Evolutionary conservation across 2,113 vertebrate species (phyloP), one percentile per base, ranked within the genome.

Genomic region (Caretta caretta): DNA sequence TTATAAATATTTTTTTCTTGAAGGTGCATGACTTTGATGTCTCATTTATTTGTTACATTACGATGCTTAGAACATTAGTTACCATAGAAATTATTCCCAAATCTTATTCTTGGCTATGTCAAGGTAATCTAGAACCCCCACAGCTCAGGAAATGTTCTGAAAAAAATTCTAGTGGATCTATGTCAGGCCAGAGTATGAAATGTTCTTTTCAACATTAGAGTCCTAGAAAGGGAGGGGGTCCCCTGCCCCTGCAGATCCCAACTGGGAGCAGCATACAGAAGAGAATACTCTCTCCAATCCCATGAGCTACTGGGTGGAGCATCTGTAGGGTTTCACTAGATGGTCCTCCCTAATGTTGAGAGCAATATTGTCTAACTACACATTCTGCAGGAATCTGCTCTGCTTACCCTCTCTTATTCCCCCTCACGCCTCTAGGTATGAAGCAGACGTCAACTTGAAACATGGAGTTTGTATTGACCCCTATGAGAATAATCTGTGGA

Each of bases 1-100:
- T 99, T 98, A 99, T 99, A 98, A 99, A 99, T 98, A 99, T 99
- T 97, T 99, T 98, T 98, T 98, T 97, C 97, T 98, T 97, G 98
- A 98, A 98, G 91, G 88, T 95, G 94, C 1, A 54, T 14, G 93
- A 97, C 83, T 22, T 54, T 22, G 53, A 54, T 69, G 19, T 62
- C 85, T 46, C 96, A 93, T 90, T 98, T 88, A 51, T 97, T 96
- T 97, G 48, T 97, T 96, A 78, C 2, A 7, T 50, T 79, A 65
- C 83, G 8, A 1, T 54, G 86, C 54, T 83, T 75, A 93, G 84
- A 57, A 53, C 65, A 65, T 57, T 1, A 90, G 83, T 17, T 31
- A 3, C n/a, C 49, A 46, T 19, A 75, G 62, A 38, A 92, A 54
- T 29, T 27, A 69, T 10, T 94, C n/a, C 53, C n/a, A 49, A 54